A percentile compares a stretch with the other conserved stretches of the same genome.
phyloP scores from a whole-genome alignment of 2,888 invertebrate species.

The Lamproptera curius region DNA sequence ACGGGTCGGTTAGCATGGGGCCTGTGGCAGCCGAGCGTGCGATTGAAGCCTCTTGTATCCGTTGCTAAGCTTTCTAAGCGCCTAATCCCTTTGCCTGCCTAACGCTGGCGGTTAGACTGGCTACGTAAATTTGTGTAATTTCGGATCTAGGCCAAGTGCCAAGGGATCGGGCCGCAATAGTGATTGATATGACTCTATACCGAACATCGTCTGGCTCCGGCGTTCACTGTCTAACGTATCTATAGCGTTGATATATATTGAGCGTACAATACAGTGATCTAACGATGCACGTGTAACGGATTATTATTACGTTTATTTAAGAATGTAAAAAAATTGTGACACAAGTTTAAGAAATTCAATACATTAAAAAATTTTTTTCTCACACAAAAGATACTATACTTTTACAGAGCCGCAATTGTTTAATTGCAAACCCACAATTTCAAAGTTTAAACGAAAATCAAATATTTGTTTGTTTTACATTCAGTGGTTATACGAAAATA shows the following conservation, averaged over 20 bases:
- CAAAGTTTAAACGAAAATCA: too few species aligned
- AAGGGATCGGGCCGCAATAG: constrained; percentile 69
- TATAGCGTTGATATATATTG: not conserved
- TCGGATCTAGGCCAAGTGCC: constrained; percentile 76
- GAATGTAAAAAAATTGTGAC: too few species aligned
- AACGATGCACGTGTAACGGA: not conserved
- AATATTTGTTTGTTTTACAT: too few species aligned
- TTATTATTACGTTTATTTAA: too few species aligned
- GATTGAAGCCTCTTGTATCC: constrained; percentile 54
- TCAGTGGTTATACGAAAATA: too few species aligned
- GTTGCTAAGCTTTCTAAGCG: constrained; percentile 60
- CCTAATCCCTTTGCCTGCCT: constrained; percentile 64
- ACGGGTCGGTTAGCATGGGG: constrained; percentile 41
- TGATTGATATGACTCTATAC: constrained; percentile 73
- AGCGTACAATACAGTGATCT: not conserved
- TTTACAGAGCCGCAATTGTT: too few species aligned
- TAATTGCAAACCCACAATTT: too few species aligned
- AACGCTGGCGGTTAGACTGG: constrained; percentile 64
- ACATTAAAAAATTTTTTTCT: too few species aligned
- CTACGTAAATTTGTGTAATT: constrained; percentile 76
- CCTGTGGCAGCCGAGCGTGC: constrained; percentile 58
- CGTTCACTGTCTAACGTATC: constrained; percentile 44
- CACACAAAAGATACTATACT: too few species aligned
- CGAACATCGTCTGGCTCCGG: constrained; percentile 50
- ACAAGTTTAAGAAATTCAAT: too few species aligned